phyloP scores from a whole-genome alignment of 2,113 vertebrate genomes.

The Pseudorasbora parva region DNA sequence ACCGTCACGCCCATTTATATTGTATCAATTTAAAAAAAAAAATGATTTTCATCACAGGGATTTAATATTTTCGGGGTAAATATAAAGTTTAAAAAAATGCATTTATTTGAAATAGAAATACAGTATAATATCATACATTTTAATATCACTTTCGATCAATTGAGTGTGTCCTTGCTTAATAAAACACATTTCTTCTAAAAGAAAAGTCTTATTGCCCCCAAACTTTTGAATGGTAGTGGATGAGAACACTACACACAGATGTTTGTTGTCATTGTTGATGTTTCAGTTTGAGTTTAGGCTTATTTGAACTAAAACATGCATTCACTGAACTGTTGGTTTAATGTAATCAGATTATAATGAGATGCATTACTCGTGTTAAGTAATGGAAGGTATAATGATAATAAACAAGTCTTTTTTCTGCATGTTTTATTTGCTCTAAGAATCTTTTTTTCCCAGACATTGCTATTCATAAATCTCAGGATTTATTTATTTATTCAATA shows the following conservation, averaged over 20 bases:
- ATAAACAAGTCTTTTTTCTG: background rate
- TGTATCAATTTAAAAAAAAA: no score
- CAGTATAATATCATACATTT: no score
- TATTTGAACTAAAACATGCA: background rate
- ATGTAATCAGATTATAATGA: background rate
- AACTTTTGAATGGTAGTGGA: background rate
- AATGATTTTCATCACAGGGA: no score
- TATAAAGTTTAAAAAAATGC: no score
- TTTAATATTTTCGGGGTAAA: no score
- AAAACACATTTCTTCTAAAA: background rate
- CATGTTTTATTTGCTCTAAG: background rate
- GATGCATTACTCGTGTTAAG: background rate
- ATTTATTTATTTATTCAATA: background rate
- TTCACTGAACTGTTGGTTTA: background rate
- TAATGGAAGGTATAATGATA: background rate
- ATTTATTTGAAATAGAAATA: no score
- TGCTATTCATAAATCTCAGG: slow-evolving; percentile 5
- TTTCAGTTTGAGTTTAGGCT: no score
- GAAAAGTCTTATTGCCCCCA: background rate
- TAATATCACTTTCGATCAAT: no score
- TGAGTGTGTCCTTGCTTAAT: background rate
- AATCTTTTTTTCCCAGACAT: background rate
- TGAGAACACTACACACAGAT: background rate
- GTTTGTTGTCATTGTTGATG: background rate
- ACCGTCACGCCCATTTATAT: no score